Evolutionary conservation across 2,113 vertebrate genomes (phyloP).

Genomic region (Empidonax traillii): DNA sequence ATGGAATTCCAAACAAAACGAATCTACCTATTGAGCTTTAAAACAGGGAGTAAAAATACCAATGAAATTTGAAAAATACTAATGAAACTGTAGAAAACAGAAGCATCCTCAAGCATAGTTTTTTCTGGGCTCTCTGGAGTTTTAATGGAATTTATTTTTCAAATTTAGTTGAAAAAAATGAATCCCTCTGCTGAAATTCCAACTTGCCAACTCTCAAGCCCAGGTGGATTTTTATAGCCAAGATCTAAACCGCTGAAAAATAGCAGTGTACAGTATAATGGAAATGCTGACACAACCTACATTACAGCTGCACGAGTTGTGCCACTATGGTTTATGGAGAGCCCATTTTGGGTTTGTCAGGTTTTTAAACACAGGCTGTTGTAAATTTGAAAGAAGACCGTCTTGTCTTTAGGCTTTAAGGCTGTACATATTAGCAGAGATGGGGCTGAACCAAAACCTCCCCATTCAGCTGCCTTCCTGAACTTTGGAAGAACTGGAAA

Average conservation of each 20-base stretch:
- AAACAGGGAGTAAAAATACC: background rate
- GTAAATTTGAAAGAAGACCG: slow-evolving; percentile 77
- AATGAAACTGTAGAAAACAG: background rate
- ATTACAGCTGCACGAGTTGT: slow-evolving; percentile 63
- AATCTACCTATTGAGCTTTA: background rate
- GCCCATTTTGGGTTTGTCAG: slow-evolving; percentile 80
- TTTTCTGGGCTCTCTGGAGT: background rate
- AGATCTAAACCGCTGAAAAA: slow-evolving; percentile 70
- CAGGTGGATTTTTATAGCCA: slow-evolving; percentile 74
- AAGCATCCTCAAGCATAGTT: background rate
- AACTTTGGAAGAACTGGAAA: background rate
- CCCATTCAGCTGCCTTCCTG: background rate
- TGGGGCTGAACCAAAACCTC: background rate
- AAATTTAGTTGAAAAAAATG: slow-evolving; percentile 53
- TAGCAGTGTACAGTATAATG: slow-evolving; percentile 56
- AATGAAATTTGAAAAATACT: background rate
- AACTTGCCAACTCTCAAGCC: slow-evolving; percentile 57
- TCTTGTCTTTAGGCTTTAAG: slow-evolving; percentile 68
- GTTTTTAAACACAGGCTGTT: slow-evolving; percentile 79
- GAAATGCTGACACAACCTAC: slow-evolving; percentile 79
- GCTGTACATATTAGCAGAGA: slow-evolving; percentile 52
- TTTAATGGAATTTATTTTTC: slow-evolving; percentile 56
- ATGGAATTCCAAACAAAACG: background rate
- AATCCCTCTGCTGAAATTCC: slow-evolving; percentile 51
- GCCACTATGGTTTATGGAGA: slow-evolving; percentile 77